Base-by-base conservation (phyloP, 2,113 vertebrate genomes). In the Candoia aspera region DNA sequence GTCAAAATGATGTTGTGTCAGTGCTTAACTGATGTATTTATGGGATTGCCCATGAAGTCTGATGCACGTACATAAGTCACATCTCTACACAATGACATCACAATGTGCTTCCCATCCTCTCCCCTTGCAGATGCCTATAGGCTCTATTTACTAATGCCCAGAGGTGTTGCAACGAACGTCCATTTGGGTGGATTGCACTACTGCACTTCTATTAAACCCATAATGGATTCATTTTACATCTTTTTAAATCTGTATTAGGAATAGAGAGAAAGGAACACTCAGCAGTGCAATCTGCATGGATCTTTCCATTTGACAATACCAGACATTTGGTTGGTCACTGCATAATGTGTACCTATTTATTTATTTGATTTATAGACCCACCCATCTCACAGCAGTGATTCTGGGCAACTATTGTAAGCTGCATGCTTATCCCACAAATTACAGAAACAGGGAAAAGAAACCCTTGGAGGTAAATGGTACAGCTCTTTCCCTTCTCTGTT, bases 401-500 rank as follows among this genome's bases (percentile, higher is more conserved):
- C 73, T 42, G 17, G 73, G 73, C 33, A 79, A 79, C 57, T 84
- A 6, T 90, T 91, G 49, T 19, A 93, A 84, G 68, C 90, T 92
- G 60, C 91, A 8, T 23, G 85, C 90, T 33, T 87, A 37, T 37
- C 29, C 73, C 21, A 37, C 57, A n/a, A 37, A 90, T 93, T 90
- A 53, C 83, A 92, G 57, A 92, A 94, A 93, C 23, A 88, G 24
- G 4, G 62, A 90, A 24, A 92, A 94, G 93, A 93, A 90, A 37
- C 94, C 93, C 60, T 84, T 93, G 93, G 87, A 33, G 87, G 55
- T 90, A 96, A 96, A 94, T 88, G 90, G 37, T 85, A 53, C 21
- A 94, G 95, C 95, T 88, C 21, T 54, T 84, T 23, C 37, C 54
- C 19, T 90, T 57, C 42, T 84, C 57, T 95, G 93, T 90, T 92